phyloP scores from a whole-genome alignment of 2,113 vertebrate genomes.

The Herpailurus yagouaroundi region DNA sequence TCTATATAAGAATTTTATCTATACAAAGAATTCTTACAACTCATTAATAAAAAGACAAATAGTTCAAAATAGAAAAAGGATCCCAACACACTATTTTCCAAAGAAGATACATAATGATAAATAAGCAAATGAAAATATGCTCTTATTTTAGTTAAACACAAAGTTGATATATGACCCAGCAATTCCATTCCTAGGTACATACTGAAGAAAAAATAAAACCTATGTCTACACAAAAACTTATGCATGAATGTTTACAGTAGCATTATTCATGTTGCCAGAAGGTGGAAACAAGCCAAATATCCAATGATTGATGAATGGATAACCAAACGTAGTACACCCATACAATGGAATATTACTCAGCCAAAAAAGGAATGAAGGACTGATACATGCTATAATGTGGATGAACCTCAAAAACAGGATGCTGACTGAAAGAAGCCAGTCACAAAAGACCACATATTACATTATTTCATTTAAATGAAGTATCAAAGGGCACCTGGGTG shows the following conservation, averaged over 20 bases:
- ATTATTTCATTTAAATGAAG: background rate
- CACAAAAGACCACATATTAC: background rate
- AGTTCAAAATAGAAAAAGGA: background rate
- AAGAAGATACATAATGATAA: background rate
- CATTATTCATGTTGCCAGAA: background rate
- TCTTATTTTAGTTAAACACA: background rate
- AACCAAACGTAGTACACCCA: background rate
- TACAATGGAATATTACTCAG: background rate
- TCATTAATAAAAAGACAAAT: background rate
- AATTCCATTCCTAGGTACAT: background rate
- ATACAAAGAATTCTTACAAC: background rate
- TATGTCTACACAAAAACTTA: background rate
- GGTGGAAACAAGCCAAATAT: background rate
- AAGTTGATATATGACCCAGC: background rate
- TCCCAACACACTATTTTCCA: background rate
- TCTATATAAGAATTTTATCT: background rate
- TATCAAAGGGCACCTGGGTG: background rate
- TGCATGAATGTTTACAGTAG: background rate
- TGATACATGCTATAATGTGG: background rate
- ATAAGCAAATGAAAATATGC: background rate
- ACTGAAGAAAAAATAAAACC: background rate
- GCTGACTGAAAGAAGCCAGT: background rate
- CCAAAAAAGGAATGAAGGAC: background rate
- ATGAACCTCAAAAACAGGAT: background rate
- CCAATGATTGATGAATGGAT: background rate